Evolutionary conservation across 2,113 vertebrate genomes (phyloP), one percentile per base, ranked within the genome.

Genomic region (Phasianus colchicus): DNA sequence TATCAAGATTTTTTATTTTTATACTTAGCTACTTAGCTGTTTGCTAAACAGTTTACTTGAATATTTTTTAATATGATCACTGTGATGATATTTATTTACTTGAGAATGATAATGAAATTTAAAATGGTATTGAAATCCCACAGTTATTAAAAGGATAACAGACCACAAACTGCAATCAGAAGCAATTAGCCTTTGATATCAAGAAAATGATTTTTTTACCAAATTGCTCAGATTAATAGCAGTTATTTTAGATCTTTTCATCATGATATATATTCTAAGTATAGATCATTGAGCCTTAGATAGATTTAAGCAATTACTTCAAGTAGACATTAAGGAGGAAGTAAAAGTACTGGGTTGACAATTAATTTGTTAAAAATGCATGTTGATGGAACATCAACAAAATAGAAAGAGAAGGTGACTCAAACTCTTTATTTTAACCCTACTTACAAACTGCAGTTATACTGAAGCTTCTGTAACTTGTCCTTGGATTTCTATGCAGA

Each of bases 301-400:
- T 66, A 89, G 50, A 74, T 83, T 84, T 77, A 83, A 78, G 40
- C 40, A 88, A 67, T 71, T 86, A 20, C 58, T 92, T 70, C 52
- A 64, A 55, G 5, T 75, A 77, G 19, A 30, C 5, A 38, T 52
- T 83, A 75, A 92, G 63, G 29, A 88, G 9, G 17, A 76, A n/a
- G 32, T 45, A 24, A 24, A 85, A 40, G 3, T 15, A 24, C 34
- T 29, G 9, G 24, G 14, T 14, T 73, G 25, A 2, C 29, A 78
- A 29, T 45, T 63, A 63, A 57, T 6, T 38, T 45, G 6, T 18
- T 57, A 67, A 50, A 63, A 74, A 36, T 20, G 5, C 63, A 52
- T 36, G 20, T 20, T 87, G 20, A 21, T 66, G 25, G 29, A 32
- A 14, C 30, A 43, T 54, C 87, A 87, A 18, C 14, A 78, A 60